Percentiles rank a stretch among this genome's conserved stretches.
These are phyloP conservation scores for Lucilia sericata DNA, from an alignment of 1,140 invertebrate species.

Conservation along the genomic window DNA sequence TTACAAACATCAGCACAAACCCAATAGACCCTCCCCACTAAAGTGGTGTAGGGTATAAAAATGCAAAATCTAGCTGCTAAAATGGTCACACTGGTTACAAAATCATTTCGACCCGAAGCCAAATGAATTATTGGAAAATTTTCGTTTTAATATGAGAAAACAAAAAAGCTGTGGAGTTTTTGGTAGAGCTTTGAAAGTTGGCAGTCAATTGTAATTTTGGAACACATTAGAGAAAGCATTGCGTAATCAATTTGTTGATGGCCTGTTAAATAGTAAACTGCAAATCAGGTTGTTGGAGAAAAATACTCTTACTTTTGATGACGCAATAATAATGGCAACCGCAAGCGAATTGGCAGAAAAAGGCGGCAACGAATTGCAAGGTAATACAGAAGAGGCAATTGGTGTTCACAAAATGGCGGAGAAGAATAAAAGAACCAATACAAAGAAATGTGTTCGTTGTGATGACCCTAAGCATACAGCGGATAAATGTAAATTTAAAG, in stretches of 20 bases:
- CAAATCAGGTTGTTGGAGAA: constrained; percentile 43
- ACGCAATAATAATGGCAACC: too few relatives aligned
- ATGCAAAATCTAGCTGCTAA: too few relatives aligned
- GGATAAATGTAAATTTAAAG: constrained; percentile 40
- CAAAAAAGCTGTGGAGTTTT: constrained; percentile 50
- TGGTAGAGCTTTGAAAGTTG: constrained; percentile 49
- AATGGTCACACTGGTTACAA: too few relatives aligned
- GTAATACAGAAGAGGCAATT: neutral
- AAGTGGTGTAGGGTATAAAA: too few relatives aligned
- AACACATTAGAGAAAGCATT: constrained; percentile 51
- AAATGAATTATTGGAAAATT: constrained; percentile 49
- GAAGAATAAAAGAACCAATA: neutral
- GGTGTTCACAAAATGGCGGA: neutral
- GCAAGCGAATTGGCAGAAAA: too few relatives aligned
- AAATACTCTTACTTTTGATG: constrained; percentile 42
- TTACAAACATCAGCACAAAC: too few relatives aligned
- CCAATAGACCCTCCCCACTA: too few relatives aligned
- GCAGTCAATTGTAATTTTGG: constrained; percentile 54
- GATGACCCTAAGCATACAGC: constrained; percentile 35
- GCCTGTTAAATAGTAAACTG: constrained; percentile 32
- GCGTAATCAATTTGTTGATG: constrained; percentile 48
- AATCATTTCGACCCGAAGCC: constrained; percentile 49
- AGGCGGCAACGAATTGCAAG: constrained; percentile 3
- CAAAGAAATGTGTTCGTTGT: constrained; percentile 22
- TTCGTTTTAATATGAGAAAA: constrained; percentile 48